phyloP scores from a whole-genome alignment of 2,888 invertebrate species.

The Sturmia bella region DNA sequence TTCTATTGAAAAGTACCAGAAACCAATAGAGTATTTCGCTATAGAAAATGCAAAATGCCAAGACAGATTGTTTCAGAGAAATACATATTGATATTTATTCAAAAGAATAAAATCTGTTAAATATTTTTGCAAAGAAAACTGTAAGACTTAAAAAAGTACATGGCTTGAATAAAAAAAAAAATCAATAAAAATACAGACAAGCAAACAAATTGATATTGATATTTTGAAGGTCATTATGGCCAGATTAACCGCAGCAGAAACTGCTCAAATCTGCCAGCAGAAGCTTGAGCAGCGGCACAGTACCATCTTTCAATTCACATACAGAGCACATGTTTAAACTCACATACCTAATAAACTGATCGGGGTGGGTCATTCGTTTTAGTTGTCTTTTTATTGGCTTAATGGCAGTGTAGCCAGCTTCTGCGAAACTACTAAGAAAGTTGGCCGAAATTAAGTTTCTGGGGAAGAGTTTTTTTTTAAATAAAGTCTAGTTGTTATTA shows the following conservation, averaged over 20 bases:
- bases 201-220: constrained; percentile 45
- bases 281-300: constrained; percentile 10
- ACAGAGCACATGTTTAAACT: constrained; percentile 23
- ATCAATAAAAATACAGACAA: not conserved
- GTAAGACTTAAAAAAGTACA: not conserved
- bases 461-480: no score
- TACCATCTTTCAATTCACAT: constrained; percentile 8
- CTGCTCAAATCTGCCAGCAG: not conserved
- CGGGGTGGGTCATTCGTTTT: constrained; percentile 45
- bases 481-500: no score
- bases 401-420: not conserved
- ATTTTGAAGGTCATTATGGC: constrained; percentile 69
- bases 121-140: not conserved
- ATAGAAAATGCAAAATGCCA: no score
- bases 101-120: constrained; percentile 9
- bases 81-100: no score
- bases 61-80: no score
- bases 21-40: no score
- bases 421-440: not conserved
- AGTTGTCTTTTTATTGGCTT: constrained; percentile 7
- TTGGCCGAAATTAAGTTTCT: no score
- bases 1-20: no score
- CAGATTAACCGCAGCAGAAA: constrained; percentile 53
- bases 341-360: no score
- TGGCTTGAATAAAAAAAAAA: not conserved